Evolutionary conservation across 2,113 vertebrate species (phyloP).

Genomic region (Dasyprocta punctata): DNA sequence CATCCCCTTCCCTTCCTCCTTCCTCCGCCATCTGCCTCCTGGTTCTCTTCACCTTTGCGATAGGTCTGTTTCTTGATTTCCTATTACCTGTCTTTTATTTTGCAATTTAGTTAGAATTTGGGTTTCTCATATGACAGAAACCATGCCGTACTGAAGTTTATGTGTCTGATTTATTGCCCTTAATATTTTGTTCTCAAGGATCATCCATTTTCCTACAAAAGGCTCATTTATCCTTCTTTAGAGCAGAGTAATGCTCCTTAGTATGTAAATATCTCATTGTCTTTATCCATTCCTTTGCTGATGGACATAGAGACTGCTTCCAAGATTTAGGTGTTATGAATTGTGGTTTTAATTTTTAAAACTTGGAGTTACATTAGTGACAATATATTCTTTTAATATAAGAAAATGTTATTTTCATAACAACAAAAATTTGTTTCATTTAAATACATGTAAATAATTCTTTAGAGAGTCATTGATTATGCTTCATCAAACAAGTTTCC

Average conservation of each 20-base stretch:
- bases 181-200: no score
- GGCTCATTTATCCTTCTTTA: background rate
- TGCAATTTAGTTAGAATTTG: background rate
- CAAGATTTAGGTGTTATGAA: background rate
- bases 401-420: slow-evolving; percentile 62
- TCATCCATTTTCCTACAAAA: background rate
- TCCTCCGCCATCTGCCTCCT: background rate
- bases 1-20: background rate
- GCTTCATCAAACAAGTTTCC: slow-evolving; percentile 72
- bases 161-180: background rate
- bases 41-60: background rate
- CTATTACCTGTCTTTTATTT: no score
- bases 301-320: background rate
- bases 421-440: slow-evolving; percentile 76
- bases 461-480: slow-evolving; percentile 76
- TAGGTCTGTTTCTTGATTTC: background rate
- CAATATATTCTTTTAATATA: slow-evolving; percentile 45
- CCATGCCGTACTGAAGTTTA: background rate
- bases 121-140: background rate
- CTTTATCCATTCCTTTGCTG: background rate
- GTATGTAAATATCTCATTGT: background rate
- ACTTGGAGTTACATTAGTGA: background rate
- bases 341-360: slow-evolving; percentile 72
- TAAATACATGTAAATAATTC: slow-evolving; percentile 65
- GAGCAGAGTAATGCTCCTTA: background rate